Conservation (phyloP, 2,113 vertebrate species). For the Syrrhaptes paradoxus region DNA sequence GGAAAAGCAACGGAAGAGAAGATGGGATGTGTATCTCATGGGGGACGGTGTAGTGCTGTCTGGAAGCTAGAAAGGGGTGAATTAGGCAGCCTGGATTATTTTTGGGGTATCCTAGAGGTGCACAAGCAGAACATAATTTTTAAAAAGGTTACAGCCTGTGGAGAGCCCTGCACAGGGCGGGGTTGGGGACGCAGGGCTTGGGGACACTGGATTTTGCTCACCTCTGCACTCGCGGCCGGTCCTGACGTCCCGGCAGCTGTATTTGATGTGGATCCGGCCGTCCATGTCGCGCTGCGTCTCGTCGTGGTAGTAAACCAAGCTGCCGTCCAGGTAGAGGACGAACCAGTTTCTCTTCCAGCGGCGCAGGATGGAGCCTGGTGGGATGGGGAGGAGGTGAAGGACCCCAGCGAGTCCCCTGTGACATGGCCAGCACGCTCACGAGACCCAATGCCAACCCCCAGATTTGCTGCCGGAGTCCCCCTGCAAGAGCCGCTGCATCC, state of each 20-base stretch:
- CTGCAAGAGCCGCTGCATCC: accelerated
- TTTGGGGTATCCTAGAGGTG: accelerated
- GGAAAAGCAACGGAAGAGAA: background rate
- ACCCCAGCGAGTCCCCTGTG: accelerated
- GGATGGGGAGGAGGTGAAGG: background rate
- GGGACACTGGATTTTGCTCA: background rate
- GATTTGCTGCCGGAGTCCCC: accelerated
- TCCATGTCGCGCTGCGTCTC: constrained; percentile 84
- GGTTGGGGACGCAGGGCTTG: accelerated
- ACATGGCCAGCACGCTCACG: accelerated
- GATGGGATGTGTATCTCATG: accelerated
- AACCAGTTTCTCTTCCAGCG: constrained; percentile 98
- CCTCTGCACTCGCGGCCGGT: constrained; percentile 88
- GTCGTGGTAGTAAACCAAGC: constrained; percentile 87
- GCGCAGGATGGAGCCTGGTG: constrained; percentile 83
- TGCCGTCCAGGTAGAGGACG: constrained; percentile 92
- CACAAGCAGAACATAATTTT: accelerated
- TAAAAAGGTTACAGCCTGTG: accelerated
- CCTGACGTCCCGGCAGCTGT: constrained; percentile 80
- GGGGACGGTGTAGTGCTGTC: accelerated
- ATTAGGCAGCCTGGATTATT: background rate
- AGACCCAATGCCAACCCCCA: accelerated
- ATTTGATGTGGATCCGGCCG: constrained; percentile 83
- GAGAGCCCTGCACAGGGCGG: accelerated
- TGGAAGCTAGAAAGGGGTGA: background rate